Conservation (phyloP, 2,113 vertebrate genomes). For the Platysternon megacephalum region DNA sequence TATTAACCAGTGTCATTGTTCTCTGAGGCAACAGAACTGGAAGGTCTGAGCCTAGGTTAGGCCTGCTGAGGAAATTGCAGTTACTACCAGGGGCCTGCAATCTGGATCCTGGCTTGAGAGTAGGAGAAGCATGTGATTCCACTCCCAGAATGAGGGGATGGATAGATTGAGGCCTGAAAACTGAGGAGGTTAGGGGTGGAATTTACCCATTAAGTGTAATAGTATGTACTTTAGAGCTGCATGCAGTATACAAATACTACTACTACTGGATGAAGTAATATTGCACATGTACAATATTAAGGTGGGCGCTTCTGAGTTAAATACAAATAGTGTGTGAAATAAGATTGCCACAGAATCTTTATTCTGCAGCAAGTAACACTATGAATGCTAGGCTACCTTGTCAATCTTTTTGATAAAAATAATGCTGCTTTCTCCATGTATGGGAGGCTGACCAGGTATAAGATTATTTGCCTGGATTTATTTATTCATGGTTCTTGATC, state of each 20-base stretch:
- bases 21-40: not conserved
- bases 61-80: not conserved
- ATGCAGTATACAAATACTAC: not conserved
- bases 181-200: not conserved
- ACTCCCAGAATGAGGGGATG: not conserved
- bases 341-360: not conserved
- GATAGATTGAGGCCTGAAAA: not conserved
- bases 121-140: not conserved
- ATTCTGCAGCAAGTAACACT: not conserved
- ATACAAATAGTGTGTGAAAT: not conserved
- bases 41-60: not conserved
- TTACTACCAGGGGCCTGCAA: not conserved
- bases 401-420: accelerated
- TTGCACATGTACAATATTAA: not conserved
- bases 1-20: not conserved
- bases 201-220: not conserved
- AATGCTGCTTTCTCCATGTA: not conserved
- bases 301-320: not conserved
- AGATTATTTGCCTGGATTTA: not conserved
- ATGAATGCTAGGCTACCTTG: not conserved
- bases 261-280: not conserved
- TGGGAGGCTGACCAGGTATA: not conserved
- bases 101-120: not conserved
- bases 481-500: not conserved
- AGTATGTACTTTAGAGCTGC: not conserved